Evolutionary conservation across 2,113 vertebrate species (phyloP).

Genomic region (Rattus norvegicus): GRCr8 NC_086022.1:94647001-94647500

Average conservation of each 20-base stretch:
- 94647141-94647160: conserved; percentile 73
- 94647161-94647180: conserved; percentile 66
- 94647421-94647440: conserved; percentile 34
- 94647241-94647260: conserved; percentile 14
- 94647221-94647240: neutral
- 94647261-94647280: conserved; percentile 60
- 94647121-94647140: conserved; percentile 65
- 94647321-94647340: conserved; percentile 33
- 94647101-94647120: conserved; percentile 30
- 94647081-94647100: conserved; percentile 71
- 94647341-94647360: conserved; percentile 19
- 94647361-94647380: conserved; percentile 26
- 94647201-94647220: conserved; percentile 70
- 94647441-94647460: neutral
- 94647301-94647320: neutral
- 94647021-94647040: neutral
- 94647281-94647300: conserved; percentile 42
- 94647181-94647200: conserved; percentile 74
- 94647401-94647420: conserved; percentile 53
- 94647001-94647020: neutral
- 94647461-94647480: conserved; percentile 18
- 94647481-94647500: neutral
- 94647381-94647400: neutral
- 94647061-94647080: conserved; percentile 55
- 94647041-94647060: neutral